A percentile compares a stretch with the other conserved stretches of the same genome.
Evolutionary conservation across 2,113 vertebrate genomes (phyloP).

Genomic region (Nesogale talazaci): DNA sequence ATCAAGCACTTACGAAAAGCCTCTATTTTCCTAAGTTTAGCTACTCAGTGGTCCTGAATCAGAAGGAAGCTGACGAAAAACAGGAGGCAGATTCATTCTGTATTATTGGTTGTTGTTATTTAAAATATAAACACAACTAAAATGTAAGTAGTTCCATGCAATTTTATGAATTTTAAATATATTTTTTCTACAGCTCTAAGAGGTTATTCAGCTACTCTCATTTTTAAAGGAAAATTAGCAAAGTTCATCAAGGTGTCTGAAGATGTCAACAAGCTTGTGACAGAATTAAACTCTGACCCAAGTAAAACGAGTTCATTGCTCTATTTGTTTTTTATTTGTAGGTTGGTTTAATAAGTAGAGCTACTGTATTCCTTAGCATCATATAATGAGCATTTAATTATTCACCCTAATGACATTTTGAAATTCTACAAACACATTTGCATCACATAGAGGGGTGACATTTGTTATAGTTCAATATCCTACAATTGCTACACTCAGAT

Average conservation of each 20-base stretch:
- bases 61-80: neutral
- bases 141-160: neutral
- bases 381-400: neutral
- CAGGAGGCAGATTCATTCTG: neutral
- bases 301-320: neutral
- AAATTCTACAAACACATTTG: neutral
- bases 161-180: neutral
- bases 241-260: neutral
- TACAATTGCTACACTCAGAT: neutral
- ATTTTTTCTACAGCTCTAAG: neutral
- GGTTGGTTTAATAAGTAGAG: neutral
- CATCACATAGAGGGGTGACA: neutral
- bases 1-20: neutral
- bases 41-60: neutral
- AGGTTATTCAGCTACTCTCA: neutral
- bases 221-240: neutral
- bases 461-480: neutral
- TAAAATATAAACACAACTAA: slow-evolving; percentile 12
- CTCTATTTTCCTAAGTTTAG: neutral
- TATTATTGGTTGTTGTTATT: neutral
- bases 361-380: neutral
- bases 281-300: neutral
- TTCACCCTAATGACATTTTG: neutral
- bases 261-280: neutral
- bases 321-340: neutral